These are phyloP conservation scores for Melanotus villosus DNA, from an alignment of 2,888 invertebrate genomes.

Conservation along the genomic window DNA sequence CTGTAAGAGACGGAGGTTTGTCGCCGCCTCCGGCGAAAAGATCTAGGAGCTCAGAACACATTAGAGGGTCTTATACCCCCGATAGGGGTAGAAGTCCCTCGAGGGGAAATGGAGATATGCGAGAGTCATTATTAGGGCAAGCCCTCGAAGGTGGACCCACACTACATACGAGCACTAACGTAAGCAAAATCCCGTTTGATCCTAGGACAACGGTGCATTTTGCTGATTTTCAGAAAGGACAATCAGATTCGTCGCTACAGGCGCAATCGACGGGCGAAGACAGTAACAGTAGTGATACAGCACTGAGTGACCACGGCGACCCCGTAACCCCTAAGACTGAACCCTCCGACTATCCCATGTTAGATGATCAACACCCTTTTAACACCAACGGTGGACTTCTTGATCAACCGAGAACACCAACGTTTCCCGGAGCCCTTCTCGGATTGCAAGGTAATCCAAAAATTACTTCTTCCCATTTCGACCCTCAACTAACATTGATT, in stretches of 20 bases:
- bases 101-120: slow-evolving; percentile 76
- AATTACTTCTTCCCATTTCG: slow-evolving; percentile 20
- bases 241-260: slow-evolving; percentile 74
- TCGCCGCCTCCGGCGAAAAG: slow-evolving; percentile 79
- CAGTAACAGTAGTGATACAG: slow-evolving; percentile 87
- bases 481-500: slow-evolving; percentile 35
- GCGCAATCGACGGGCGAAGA: slow-evolving; percentile 86
- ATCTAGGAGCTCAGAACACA: slow-evolving; percentile 78
- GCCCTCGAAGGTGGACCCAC: slow-evolving; percentile 82
- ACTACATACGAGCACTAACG: slow-evolving; percentile 72
- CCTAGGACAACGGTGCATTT: slow-evolving; percentile 11
- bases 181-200: slow-evolving; percentile 41
- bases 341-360: slow-evolving; percentile 77
- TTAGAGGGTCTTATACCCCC: slow-evolving; percentile 60
- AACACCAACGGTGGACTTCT: slow-evolving; percentile 75
- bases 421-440: slow-evolving; percentile 85
- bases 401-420: slow-evolving; percentile 78
- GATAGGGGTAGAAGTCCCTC: slow-evolving; percentile 74
- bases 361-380: slow-evolving; percentile 76
- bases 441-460: slow-evolving; percentile 79
- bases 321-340: slow-evolving; percentile 82
- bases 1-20: slow-evolving; percentile 70
- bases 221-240: slow-evolving; percentile 66
- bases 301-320: slow-evolving; percentile 79
- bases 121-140: slow-evolving; percentile 82